Conservation (phyloP, 2,113 vertebrate species). For the Callocephalon fimbriatum region DNA sequence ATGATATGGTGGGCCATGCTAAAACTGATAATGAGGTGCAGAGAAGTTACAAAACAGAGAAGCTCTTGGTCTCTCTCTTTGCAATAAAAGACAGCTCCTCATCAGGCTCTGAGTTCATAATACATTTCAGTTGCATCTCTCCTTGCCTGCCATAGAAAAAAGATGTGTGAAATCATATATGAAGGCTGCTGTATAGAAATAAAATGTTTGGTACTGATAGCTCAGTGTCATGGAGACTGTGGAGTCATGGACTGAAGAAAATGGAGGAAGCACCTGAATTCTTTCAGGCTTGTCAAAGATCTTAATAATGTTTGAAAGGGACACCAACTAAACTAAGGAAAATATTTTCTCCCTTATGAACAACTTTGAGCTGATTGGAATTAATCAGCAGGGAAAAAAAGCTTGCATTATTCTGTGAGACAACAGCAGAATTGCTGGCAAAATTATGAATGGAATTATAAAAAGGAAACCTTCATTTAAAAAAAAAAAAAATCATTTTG, state of each 20-base stretch:
- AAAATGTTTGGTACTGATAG: not conserved
- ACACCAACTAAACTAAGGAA: not conserved
- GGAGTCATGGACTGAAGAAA: not conserved
- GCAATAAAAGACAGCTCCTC: not conserved
- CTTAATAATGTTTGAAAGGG: not conserved
- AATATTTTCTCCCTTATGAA: not conserved
- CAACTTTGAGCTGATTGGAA: not conserved
- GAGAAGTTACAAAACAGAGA: not conserved
- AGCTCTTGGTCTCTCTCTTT: not conserved
- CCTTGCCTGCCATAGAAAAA: not conserved
- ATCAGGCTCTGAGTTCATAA: not conserved
- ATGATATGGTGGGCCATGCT: fast-evolving
- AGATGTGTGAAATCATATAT: not conserved
- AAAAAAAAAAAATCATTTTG: not conserved
- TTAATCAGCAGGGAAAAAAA: not conserved
- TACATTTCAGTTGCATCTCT: not conserved
- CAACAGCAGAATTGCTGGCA: not conserved
- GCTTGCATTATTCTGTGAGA: not conserved
- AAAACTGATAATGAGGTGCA: not conserved
- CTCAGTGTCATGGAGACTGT: not conserved
- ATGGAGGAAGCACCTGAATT: not conserved
- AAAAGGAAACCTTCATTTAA: not conserved
- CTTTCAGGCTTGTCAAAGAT: not conserved
- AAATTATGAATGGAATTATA: not conserved
- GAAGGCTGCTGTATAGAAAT: not conserved